These are phyloP conservation scores for Sylvilagus floridanus DNA, from an alignment of 2,797 vertebrate genomes.

Conservation along the genomic window DNA sequence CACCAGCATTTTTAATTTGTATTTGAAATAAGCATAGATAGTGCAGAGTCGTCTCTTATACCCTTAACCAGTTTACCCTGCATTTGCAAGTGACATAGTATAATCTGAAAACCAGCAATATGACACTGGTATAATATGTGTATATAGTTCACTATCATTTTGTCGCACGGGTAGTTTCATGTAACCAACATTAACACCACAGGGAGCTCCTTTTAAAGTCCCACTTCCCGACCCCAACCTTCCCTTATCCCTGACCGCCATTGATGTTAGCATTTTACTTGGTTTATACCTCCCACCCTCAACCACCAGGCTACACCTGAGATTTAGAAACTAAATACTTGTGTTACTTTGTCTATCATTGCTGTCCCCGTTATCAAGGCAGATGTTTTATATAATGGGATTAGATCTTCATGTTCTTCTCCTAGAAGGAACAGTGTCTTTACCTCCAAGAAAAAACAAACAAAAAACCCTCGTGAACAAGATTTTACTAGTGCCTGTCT, in stretches of 20 bases:
- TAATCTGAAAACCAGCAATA: background rate
- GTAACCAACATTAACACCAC: background rate
- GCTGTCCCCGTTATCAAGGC: conserved; percentile 38
- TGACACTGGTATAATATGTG: background rate
- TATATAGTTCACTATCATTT: background rate
- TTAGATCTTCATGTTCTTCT: conserved; percentile 5
- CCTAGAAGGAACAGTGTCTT: conserved; percentile 12
- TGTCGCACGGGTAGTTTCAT: background rate
- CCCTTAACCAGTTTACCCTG: background rate
- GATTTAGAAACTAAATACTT: conserved; percentile 16
- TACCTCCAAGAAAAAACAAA: conserved; percentile 24
- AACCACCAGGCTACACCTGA: background rate
- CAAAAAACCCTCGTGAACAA: background rate
- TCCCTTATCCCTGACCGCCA: background rate
- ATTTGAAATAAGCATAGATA: conserved; percentile 56
- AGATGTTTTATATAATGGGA: background rate
- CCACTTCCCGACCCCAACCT: background rate
- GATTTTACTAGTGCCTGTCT: conserved; percentile 14
- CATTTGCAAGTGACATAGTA: conserved; percentile 22
- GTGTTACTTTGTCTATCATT: conserved; percentile 21
- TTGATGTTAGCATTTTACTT: conserved; percentile 38
- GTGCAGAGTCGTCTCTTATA: background rate
- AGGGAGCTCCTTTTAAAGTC: background rate
- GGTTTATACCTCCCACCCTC: background rate
- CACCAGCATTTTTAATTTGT: conserved; percentile 30